Evolutionary conservation across 2,113 vertebrate species (phyloP).

Genomic region (Pseudopodoces humilis): DNA sequence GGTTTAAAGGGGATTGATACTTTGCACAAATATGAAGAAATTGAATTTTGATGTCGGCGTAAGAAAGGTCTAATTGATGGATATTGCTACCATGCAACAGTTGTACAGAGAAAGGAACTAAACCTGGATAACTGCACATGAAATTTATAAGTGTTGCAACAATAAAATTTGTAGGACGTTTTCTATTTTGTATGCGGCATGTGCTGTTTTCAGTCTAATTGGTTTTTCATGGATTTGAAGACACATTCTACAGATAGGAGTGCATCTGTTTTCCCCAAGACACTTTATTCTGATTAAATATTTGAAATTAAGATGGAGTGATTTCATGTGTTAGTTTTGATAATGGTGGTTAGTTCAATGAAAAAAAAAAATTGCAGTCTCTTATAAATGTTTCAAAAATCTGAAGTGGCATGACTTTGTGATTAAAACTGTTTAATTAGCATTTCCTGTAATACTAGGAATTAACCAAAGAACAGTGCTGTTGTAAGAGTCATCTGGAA

Average conservation of each 20-base stretch:
- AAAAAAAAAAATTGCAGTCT: background rate
- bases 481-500: background rate
- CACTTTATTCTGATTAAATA: slow-evolving; percentile 58
- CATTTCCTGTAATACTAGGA: background rate
- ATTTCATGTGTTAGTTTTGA: slow-evolving; percentile 14
- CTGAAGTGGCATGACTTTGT: background rate
- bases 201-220: background rate
- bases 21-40: slow-evolving; percentile 32
- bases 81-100: background rate
- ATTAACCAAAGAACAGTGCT: background rate
- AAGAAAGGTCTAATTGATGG: slow-evolving; percentile 10
- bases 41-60: background rate
- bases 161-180: background rate
- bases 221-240: slow-evolving; percentile 1
- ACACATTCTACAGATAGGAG: background rate
- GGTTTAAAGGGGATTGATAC: slow-evolving; percentile 26
- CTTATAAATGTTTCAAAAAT: background rate
- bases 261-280: slow-evolving; percentile 1
- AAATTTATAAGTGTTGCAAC: background rate
- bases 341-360: background rate
- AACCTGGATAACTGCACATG: background rate
- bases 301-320: slow-evolving; percentile 46
- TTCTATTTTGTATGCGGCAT: background rate
- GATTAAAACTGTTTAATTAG: slow-evolving; percentile 49
- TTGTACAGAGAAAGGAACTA: background rate